A percentile compares a stretch with the other conserved stretches of the same genome.
These are phyloP conservation scores for Poecilia gillii DNA, from an alignment of 2,797 vertebrate genomes.

Conservation along the genomic window DNA sequence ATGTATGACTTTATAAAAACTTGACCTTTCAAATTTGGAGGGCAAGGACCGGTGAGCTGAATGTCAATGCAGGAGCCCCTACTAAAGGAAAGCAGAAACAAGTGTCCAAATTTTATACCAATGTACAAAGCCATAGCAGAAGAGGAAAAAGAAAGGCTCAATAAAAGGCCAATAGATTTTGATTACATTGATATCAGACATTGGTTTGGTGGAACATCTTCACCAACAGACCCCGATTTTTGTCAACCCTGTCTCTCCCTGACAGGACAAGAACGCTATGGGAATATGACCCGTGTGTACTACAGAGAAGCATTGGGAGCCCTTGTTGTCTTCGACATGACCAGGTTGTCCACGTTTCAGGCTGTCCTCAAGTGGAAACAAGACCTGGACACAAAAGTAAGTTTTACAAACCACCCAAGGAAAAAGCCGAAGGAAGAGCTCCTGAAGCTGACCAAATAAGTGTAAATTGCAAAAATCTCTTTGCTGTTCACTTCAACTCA, in stretches of 20 bases:
- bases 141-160: background rate
- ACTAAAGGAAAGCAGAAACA: background rate
- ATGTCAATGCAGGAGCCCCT: background rate
- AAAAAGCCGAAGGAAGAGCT: background rate
- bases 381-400: slow-evolving; percentile 84
- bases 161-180: background rate
- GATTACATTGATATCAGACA: background rate
- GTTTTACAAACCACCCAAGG: background rate
- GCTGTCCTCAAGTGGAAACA: slow-evolving; percentile 85
- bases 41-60: background rate
- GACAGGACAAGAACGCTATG: slow-evolving; percentile 85
- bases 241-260: background rate
- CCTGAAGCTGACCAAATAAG: background rate
- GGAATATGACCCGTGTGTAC: slow-evolving; percentile 88
- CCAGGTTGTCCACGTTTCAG: slow-evolving; percentile 82
- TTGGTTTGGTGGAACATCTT: background rate
- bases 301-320: slow-evolving; percentile 85
- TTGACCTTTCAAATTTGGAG: background rate
- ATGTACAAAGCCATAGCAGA: background rate
- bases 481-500: background rate
- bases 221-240: background rate
- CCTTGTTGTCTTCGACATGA: slow-evolving; percentile 85
- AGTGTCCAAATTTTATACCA: background rate
- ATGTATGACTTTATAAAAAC: background rate
- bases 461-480: background rate